Evolutionary conservation across 2,797 vertebrate genomes (phyloP), one percentile per base, ranked within the genome.

Genomic region (Amblyopsis hoosieri): DNA sequence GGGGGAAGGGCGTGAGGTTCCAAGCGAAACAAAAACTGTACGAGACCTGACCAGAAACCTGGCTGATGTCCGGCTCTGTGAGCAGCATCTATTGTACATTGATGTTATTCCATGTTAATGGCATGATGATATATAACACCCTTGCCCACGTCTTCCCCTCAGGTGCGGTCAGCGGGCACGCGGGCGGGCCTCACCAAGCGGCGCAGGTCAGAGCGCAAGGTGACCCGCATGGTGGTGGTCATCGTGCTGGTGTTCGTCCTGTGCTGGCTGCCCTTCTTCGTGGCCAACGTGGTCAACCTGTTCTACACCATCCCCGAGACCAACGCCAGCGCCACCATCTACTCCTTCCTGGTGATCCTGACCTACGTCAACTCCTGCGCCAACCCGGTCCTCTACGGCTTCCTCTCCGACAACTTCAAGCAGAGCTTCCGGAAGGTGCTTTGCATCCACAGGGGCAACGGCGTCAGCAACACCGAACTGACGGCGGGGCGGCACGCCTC

Each of bases 321-420:
- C 60, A 90, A 89, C 0, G 67, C 82, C 11, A 89, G 87, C 8
- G 90, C 91, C 0, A 86, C 90, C 0, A 54, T 96, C 47, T 98
- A 95, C 89, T 97, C 95, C 84, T 94, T 92, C 10, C 78, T 93
- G 68, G 96, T 97, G 67, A 91, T 95, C 72, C 89, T 99, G 54
- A 95, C 96, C 67, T 98, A 98, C 0, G 94, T 96, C 81, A 98
- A 98, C 89, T 98, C 96, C 86, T 98, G 96, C 2, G 95, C 95
- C 87, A 99, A 98, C 82, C 97, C 96, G 0, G 67, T 98, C 55
- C 94, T 99, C 31, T 98, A 98, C 0, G 94, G 91, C 37, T 97
- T 98, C 76, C 95, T 99, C 53, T 98, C 96, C 0, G 94, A 97
- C 58, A 98, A 96, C 89, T 94, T 99, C 89, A 95, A 93, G 67